Conservation (phyloP, 2,113 vertebrate genomes). For the Canis aureus region DNA sequence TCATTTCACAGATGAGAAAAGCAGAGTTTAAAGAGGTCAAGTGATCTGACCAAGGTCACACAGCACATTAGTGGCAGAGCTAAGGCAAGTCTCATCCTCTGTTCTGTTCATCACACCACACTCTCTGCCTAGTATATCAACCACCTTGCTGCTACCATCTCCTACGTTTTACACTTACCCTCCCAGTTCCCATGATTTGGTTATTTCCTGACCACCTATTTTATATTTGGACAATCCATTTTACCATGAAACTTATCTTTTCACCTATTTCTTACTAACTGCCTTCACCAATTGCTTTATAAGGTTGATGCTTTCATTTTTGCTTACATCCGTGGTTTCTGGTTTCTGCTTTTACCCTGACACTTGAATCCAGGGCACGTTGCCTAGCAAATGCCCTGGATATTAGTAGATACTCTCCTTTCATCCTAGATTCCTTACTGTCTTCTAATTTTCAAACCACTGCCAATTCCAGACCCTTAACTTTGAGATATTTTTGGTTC, state of each 20-base stretch:
- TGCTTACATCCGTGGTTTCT: neutral
- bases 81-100: neutral
- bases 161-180: neutral
- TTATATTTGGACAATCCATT: neutral
- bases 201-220: neutral
- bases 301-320: neutral
- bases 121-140: neutral
- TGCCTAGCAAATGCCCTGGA: neutral
- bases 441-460: conserved; percentile 21
- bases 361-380: neutral
- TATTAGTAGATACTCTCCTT: neutral
- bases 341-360: neutral
- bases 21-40: neutral
- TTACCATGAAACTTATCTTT: neutral
- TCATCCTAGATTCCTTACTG: neutral
- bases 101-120: neutral
- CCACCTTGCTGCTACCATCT: neutral
- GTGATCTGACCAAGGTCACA: neutral
- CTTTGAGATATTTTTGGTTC: neutral
- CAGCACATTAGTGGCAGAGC: neutral
- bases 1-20: conserved; percentile 21
- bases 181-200: neutral
- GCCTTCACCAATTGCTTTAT: neutral
- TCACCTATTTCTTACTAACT: neutral
- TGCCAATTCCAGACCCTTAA: neutral